Conservation (phyloP, 2,113 vertebrate species). For the Fregetta grallaria region DNA sequence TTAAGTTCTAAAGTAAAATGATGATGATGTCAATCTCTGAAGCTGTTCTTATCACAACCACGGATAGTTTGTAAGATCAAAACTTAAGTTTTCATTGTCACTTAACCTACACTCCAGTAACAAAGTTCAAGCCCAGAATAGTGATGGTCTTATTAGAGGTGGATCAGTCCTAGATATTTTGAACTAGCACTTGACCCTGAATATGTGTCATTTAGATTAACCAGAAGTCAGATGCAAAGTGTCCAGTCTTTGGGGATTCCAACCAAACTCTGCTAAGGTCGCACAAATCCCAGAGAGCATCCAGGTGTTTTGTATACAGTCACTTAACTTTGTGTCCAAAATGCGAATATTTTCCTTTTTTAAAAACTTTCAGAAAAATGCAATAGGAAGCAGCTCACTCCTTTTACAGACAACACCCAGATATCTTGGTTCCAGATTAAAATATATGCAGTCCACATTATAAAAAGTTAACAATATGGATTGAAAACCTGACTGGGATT, state of each 20-base stretch:
- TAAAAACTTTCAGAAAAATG: not conserved
- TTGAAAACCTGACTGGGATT: not conserved
- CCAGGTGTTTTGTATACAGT: not conserved
- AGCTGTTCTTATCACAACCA: not conserved
- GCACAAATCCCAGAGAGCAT: not conserved
- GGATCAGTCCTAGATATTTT: not conserved
- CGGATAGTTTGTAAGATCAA: not conserved
- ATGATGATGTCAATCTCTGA: not conserved
- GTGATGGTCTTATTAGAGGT: not conserved
- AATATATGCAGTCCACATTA: not conserved
- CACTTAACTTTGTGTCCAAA: not conserved
- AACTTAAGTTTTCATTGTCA: not conserved
- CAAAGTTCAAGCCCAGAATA: not conserved
- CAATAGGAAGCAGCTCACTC: not conserved
- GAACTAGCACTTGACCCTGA: not conserved
- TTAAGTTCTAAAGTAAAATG: not conserved
- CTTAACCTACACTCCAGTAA: not conserved
- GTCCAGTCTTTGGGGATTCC: not conserved
- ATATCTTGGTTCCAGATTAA: not conserved
- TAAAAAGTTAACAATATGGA: not conserved
- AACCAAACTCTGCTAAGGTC: not conserved
- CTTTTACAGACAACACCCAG: not conserved
- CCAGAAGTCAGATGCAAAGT: not conserved
- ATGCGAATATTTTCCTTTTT: not conserved
- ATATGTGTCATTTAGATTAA: not conserved